Evolutionary conservation across 2,113 vertebrate species (phyloP), one percentile per base, ranked within the genome.

Genomic region (Cairina moschata): DNA sequence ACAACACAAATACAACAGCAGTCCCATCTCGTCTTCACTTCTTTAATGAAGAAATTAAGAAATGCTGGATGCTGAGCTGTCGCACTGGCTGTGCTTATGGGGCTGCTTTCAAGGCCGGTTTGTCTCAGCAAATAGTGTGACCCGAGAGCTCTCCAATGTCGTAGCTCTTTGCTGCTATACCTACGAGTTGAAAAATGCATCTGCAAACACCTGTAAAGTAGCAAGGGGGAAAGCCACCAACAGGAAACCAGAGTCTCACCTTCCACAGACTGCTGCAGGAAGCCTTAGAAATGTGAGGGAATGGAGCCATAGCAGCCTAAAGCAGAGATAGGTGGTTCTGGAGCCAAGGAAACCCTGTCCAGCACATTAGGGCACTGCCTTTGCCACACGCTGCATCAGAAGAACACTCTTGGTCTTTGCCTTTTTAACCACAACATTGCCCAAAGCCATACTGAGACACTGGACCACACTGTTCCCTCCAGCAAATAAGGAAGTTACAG

Each of bases 401-500:
- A 87, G 15, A 26, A 17, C n/a, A 17, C 28, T 82, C 66, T 71
- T 46, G 48, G 38, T 58, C 56, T 67, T 75, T 79, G 58, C 17
- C 52, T 78, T 92, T 93, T 72, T 42, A 87, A 65, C 40, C 0
- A 0, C 4, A 11, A 26, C 48, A 23, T 23, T 85, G 62, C 58
- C 34, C 44, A 68, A 63, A 79, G 62, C 44, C 73, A 4, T 54
- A 60, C 14, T 26, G 32, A 68, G 38, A 87, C 23, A 20, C 12
- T 9, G 34, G 63, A 87, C 20, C 34, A 22, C 0, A 0, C 11
- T 20, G 66, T 38, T 85, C 42, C 16, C 58, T 76, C 48, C 67
- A 87, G 82, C n/a, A 85, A 83, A 28, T 68, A 85, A 72, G 42
- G 42, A 79, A 86, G 38, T 52, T 46, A 73, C 18, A 92, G 42